Evolutionary conservation across 2,888 invertebrate species (phyloP), one percentile per base, ranked within the genome.

Genomic region (Xestia rhomboidea): DNA sequence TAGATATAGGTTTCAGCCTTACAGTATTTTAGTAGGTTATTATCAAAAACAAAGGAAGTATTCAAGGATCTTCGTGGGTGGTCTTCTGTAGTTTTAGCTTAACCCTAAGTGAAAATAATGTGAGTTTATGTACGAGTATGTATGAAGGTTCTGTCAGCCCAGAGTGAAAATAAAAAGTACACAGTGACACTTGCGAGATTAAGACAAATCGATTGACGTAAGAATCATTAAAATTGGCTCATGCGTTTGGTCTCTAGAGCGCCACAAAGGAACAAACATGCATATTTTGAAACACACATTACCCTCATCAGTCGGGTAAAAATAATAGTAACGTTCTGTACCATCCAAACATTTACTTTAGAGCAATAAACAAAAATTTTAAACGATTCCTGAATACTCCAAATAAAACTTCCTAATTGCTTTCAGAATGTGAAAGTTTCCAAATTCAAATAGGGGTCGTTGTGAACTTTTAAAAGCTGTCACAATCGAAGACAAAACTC

Each of bases 391-490:
- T 6, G 38, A 51, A 38, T 60, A 27, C 2, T 60, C 24, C 4
- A 73, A 60, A 27, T 54, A 44, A 21, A 71, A 73, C 54, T 49
- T 60, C 18, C 0, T 49, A 79, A 79, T 62, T 64, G 64, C 38
- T 66, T 54, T 27, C 15, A 3, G 30, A 66, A 73, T 57, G 5
- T 57, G 15, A 24, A 66, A 60, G 15, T 41, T 49, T 51, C 49
- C 18, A 27, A 79, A 73, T 41, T 4, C 27, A 51, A 67, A 78
- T 24, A 75, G 15, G 15, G 0, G 21, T 44, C 66, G 27, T 74
- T n/a, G 74, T 0, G 34, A 77, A 71, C 41, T 82, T 81, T 83
- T 77, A 27, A 77, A 73, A 73, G 54, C 60, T 68, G 70, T 68
- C 77, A 80, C 62, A 71, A 85, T 73, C 34, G 41, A 77, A 73